Evolutionary conservation across 2,888 invertebrate species (phyloP), one percentile per base, ranked within the genome.

Genomic region (Caenorhabditis doughertyi): DNA sequence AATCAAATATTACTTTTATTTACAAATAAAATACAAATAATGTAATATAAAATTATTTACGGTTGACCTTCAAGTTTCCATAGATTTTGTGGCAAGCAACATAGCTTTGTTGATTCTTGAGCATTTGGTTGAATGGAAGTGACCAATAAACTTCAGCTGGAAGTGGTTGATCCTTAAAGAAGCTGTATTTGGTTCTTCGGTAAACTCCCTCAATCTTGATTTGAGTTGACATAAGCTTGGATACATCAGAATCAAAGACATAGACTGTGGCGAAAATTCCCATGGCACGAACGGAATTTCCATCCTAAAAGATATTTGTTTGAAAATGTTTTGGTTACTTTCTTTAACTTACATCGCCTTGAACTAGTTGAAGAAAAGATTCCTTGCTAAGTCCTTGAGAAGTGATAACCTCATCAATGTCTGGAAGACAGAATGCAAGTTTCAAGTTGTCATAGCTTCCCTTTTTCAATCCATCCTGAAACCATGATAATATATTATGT

Each of bases 31-130:
- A 13, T 18, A 29, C 18, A n/a, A 65, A 39, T 44, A 21, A 44
- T 18, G 13, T 8, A 72, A 47, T 23, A 35, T 65, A 47, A 42
- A 60, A 55, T 68, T 64, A 70, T 62, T 73, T 73, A 39, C 68
- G 55, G 58, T 81, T 84, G 42, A 91, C 87, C 60, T 90, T 87
- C 53, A 91, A 72, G 82, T 91, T 90, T 81, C 90, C 91, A 62
- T 88, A 91, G 39, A 91, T 91, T 79, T 90, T 91, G 58, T 91
- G 91, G 64, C 91, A 91, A 3, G 89, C 91, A n/a, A 91, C 89
- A 64, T 89, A 90, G 49, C 67, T 80, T 18, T 85, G 85, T 49
- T 91, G 89, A 53, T 89, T 90, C 65, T 89, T 89, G 80, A 91
- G 88, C 80, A 91, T 84, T 55, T 88, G 83, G 82, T 91, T 91